Evolutionary conservation across 2,888 invertebrate species (phyloP).

Genomic region (Hipparchia sbordonii): DNA sequence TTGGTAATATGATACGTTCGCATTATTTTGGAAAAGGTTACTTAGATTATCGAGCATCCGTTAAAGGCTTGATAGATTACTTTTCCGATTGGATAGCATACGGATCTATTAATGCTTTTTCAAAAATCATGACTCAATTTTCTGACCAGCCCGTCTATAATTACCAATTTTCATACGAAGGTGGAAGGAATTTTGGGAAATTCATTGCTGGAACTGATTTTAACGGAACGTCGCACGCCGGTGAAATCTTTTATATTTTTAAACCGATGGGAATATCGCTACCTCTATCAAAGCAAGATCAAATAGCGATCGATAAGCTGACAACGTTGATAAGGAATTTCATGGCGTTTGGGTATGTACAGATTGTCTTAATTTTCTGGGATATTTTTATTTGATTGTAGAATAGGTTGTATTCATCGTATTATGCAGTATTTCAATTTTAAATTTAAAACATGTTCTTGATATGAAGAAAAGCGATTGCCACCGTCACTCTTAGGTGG

Average conservation of each 20-base stretch:
- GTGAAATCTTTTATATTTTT: conserved; percentile 73
- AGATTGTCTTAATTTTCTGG: background rate
- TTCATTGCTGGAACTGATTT: conserved; percentile 49
- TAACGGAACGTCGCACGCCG: conserved; percentile 64
- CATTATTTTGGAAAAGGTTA: conserved; percentile 63
- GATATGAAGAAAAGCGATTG: too few species aligned
- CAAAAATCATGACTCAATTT: conserved; percentile 54
- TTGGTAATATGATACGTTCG: conserved; percentile 56
- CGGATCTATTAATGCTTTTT: conserved; percentile 57
- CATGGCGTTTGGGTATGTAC: conserved; percentile 65
- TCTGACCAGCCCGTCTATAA: conserved; percentile 63
- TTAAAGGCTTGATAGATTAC: conserved; percentile 53
- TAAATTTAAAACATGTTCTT: too few species aligned
- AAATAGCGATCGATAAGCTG: conserved; percentile 57
- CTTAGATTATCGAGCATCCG: conserved; percentile 40
- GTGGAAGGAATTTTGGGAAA: conserved; percentile 65
- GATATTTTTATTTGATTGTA: background rate
- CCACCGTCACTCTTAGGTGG: too few species aligned
- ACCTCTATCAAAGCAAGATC: conserved; percentile 51
- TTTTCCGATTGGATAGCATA: conserved; percentile 71
- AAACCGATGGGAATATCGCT: conserved; percentile 62
- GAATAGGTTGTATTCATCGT: too few species aligned
- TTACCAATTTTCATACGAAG: conserved; percentile 68
- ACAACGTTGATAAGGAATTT: conserved; percentile 71
- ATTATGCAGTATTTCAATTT: too few species aligned